Percentiles rank a stretch among this genome's conserved stretches.
Evolutionary conservation across 1,140 invertebrate species (phyloP).

Genomic region (Camponotus vicinus): DNA sequence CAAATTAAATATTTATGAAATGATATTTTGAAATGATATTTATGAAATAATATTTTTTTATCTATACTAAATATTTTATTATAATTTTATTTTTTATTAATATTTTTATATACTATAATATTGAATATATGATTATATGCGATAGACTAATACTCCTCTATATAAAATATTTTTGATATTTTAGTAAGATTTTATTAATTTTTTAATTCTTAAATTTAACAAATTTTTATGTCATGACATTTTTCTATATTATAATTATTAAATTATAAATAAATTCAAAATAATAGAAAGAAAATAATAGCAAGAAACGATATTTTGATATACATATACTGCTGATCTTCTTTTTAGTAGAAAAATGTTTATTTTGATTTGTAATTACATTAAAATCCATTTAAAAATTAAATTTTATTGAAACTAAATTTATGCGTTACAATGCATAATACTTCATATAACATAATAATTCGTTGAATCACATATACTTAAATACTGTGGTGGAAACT

Average conservation of each 20-base stretch:
- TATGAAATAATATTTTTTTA: not conserved
- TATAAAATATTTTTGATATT: not conserved
- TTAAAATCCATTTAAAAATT: conserved; percentile 10
- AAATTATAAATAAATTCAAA: not conserved
- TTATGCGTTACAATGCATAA: not conserved
- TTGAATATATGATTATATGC: not conserved
- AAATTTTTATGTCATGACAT: not conserved
- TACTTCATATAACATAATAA: not conserved
- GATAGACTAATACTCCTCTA: not conserved
- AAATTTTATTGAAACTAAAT: not conserved
- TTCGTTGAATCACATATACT: conserved; percentile 25
- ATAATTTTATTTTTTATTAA: not conserved
- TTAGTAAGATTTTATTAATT: not conserved
- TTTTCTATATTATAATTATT: not conserved
- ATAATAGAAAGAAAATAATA: not conserved
- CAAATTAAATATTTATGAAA: conserved; percentile 6
- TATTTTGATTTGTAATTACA: not conserved
- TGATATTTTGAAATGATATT: too few species aligned
- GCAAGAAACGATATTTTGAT: not conserved
- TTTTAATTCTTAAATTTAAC: not conserved
- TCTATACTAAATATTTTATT: not conserved
- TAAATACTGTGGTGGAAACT: not conserved
- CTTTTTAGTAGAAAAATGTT: not conserved
- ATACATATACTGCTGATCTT: not conserved
- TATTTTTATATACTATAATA: not conserved